Evolutionary conservation across 2,888 invertebrate genomes (phyloP).

Genomic region (Eurois occulta): DNA sequence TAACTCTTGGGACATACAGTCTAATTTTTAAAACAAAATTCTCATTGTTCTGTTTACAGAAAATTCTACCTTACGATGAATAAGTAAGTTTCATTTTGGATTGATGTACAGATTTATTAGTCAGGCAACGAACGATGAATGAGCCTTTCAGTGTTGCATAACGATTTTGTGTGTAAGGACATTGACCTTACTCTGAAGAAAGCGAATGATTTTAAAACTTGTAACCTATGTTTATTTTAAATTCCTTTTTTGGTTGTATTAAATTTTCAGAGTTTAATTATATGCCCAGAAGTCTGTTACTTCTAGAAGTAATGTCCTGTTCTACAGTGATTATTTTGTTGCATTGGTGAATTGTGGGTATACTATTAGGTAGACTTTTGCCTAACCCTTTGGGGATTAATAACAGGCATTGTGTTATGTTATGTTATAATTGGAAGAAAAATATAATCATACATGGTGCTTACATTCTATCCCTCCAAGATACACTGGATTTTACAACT

Average conservation of each 20-base stretch:
- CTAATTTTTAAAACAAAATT: slow-evolving; percentile 1
- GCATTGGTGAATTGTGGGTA: too few relatives aligned
- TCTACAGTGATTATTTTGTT: neutral
- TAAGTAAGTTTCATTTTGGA: neutral
- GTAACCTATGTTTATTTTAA: slow-evolving; percentile 10
- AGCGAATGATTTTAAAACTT: slow-evolving; percentile 52
- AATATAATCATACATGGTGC: neutral
- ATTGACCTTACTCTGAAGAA: slow-evolving; percentile 64
- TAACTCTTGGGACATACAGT: accelerated
- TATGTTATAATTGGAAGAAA: neutral
- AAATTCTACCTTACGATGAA: accelerated
- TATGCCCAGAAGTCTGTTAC: neutral
- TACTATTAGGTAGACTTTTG: too few relatives aligned
- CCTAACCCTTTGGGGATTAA: too few relatives aligned
- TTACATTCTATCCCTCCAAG: neutral
- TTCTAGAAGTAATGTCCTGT: neutral
- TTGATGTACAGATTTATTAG: neutral
- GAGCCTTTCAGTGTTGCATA: slow-evolving; percentile 65
- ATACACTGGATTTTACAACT: neutral
- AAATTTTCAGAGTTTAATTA: neutral
- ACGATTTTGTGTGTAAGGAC: slow-evolving; percentile 53
- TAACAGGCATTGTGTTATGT: too few relatives aligned
- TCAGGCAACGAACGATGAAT: slow-evolving; percentile 60
- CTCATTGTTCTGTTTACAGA: neutral
- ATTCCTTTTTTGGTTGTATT: neutral